Percentiles rank a stretch among this genome's conserved stretches.
These are phyloP conservation scores for Cottoperca gobio DNA, from an alignment of 2,797 vertebrate species.

Conservation along the genomic window DNA sequence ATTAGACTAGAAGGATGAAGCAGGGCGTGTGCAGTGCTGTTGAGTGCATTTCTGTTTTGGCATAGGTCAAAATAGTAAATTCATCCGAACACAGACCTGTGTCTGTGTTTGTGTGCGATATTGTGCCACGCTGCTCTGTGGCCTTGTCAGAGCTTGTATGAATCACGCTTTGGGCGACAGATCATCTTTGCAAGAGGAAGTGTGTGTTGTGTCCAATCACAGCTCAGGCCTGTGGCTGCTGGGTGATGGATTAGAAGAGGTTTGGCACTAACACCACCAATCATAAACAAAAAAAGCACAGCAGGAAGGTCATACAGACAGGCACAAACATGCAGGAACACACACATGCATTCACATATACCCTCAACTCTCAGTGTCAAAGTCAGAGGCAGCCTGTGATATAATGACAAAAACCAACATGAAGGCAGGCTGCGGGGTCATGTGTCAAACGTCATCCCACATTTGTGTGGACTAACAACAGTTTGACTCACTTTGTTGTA, in stretches of 20 bases:
- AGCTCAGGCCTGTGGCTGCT: constrained; percentile 61
- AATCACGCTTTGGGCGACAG: constrained; percentile 66
- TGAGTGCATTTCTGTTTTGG: constrained; percentile 33
- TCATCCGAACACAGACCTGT: constrained; percentile 43
- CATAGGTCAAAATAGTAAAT: constrained; percentile 43
- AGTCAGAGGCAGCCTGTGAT: constrained; percentile 25
- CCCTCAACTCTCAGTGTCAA: constrained; percentile 37
- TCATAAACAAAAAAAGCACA: constrained; percentile 56
- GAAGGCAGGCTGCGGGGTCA: constrained; percentile 29
- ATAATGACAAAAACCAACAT: constrained; percentile 29
- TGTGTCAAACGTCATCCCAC: constrained; percentile 27
- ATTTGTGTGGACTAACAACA: background rate
- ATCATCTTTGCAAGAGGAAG: constrained; percentile 66
- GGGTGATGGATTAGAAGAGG: constrained; percentile 68
- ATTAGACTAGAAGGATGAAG: constrained; percentile 35
- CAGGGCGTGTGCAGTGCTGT: constrained; percentile 2
- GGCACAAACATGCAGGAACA: constrained; percentile 23
- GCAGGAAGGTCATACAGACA: constrained; percentile 55
- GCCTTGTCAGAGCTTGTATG: constrained; percentile 70
- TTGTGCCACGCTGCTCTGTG: constrained; percentile 39
- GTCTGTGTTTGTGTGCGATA: constrained; percentile 27
- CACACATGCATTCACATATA: constrained; percentile 17
- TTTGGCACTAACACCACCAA: constrained; percentile 59
- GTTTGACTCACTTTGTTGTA: constrained; percentile 9
- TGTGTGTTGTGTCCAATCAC: constrained; percentile 66